Conservation (phyloP, 2,113 vertebrate species). For the Crotalus viridis region DNA sequence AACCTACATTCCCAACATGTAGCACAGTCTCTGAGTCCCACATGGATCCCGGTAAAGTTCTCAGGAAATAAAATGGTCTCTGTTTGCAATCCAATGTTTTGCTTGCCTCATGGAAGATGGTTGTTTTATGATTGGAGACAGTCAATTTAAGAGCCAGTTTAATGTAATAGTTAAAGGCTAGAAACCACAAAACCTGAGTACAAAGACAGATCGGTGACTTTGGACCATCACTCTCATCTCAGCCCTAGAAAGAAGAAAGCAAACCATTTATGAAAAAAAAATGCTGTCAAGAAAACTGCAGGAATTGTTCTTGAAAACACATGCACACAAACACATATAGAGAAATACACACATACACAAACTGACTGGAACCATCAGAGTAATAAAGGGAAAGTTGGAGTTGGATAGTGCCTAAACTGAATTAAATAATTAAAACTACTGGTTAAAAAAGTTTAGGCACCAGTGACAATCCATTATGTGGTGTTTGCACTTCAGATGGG, state of each 20-base stretch:
- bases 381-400: background rate
- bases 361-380: background rate
- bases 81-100: background rate
- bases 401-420: background rate
- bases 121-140: background rate
- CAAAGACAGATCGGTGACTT: background rate
- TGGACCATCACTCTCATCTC: background rate
- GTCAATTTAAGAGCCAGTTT: background rate
- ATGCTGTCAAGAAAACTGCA: background rate
- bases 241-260: background rate
- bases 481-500: background rate
- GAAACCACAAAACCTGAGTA: background rate
- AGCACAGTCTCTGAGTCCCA: background rate
- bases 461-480: background rate
- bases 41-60: background rate
- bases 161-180: background rate
- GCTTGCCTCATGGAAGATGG: background rate
- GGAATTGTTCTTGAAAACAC: background rate
- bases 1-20: background rate
- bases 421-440: background rate
- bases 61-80: background rate
- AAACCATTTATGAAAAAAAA: background rate
- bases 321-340: no score
- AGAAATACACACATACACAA: background rate
- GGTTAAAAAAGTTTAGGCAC: background rate